Evolutionary conservation across 37 sponge, comb jelly and placozoan genomes (phyloP), one percentile per base, ranked within the genome.

Genomic region (Bolinopsis microptera): DNA sequence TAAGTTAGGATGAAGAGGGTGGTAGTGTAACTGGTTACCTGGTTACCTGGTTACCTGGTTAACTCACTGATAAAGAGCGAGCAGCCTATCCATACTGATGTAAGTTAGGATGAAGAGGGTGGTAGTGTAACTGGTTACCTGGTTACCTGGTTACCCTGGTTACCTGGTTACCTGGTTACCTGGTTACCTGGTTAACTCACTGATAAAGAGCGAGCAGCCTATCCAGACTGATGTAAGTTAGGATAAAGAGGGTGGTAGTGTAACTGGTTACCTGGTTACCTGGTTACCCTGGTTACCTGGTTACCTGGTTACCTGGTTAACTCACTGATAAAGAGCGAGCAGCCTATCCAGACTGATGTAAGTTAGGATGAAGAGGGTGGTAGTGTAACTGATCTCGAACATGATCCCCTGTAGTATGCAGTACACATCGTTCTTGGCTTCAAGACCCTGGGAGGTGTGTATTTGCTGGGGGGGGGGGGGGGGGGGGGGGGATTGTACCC

Each of bases 331-430:
- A 5, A 86, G 30, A 26, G 90, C 90, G 27, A 86, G 41, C 0
- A 86, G 90, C 61, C 90, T 9, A 27, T 86, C 90, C 61, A 86
- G 61, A 40, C 90, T 86, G 90, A 86, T 86, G 61, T 86, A 86
- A 48, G 90, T 86, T 21, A 86, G 90, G 24, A 86, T 86, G 61
- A 86, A 86, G n/a, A 86, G 90, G 8, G 90, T 86, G 90, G 90
- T 86, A 8, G 90, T 86, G 90, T 86, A 86, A 48, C 90, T 86
- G 90, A 86, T 86, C 90, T 86, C 90, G 39, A 86, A 86, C 90
- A 86, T 86, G 41, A 86, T 86, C 26, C 90, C 90, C 35, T 86
- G 90, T 13, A 86, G 26, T 28, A 41, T 86, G 31, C 90, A 86
- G 61, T 41, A 41, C 61, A n/a, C 61, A 3, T 18, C 27, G 30